Evolutionary conservation across 2,797 vertebrate genomes (phyloP), one percentile per base, ranked within the genome.

Genomic region (Spizella passerina): DNA sequence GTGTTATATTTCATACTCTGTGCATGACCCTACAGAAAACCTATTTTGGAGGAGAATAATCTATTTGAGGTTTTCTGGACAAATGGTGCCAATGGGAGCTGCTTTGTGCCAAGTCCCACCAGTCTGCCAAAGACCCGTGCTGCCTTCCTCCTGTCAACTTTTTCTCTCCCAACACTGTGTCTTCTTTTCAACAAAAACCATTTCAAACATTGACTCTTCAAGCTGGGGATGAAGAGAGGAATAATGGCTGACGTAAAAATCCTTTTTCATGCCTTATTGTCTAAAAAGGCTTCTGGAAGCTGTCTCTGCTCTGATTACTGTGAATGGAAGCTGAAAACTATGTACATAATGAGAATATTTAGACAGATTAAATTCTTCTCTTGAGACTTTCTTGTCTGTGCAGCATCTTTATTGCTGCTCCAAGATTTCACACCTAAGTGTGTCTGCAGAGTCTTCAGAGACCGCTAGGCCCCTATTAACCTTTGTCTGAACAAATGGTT

Each of bases 311-410:
- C 88, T 79, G 63, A 79, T 91, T 49, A 52, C 79, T 72, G 43
- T 50, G 90, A 96, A 86, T 82, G 82, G 90, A 88, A 94, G 63
- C 91, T 85, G 94, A 94, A 96, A 88, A 34, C 81, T 76, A 7
- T 72, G 55, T 65, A 39, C 63, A 52, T 96, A 95, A 91, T 91
- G 91, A 97, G 95, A 93, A 71, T 96, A 82, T 92, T 83, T 90
- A 92, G 96, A 93, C 86, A 92, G 93, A 93, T 96, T 92, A 95
- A 78, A 94, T 41, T 61, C 71, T 86, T 75, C 94, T 80, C 57
- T 82, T 56, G 86, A 92, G 88, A 87, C 78, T 84, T 87, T 57
- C 84, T 38, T 43, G 93, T 89, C 94, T 90, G 78, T 60, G n/a
- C 80, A 32, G 92, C 85, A 75, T 89, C 89, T 60, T 82, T 95